These are phyloP conservation scores for Parambassis ranga DNA, from an alignment of 2,797 vertebrate genomes.

Conservation along the genomic window DNA sequence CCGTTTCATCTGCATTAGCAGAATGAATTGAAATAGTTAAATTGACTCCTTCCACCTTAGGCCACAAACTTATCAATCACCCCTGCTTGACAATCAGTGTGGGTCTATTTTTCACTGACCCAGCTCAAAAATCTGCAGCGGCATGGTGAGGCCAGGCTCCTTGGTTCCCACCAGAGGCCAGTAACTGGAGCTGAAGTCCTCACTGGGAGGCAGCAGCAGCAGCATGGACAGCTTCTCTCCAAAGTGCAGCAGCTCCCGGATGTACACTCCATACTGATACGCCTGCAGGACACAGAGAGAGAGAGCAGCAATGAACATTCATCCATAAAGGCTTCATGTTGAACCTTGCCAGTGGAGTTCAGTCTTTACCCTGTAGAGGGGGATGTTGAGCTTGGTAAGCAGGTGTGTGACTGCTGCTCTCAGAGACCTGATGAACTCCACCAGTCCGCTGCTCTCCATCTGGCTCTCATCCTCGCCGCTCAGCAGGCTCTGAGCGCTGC, in stretches of 20 bases:
- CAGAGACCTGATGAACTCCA: constrained; percentile 72
- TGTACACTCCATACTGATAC: constrained; percentile 80
- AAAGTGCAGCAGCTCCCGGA: constrained; percentile 79
- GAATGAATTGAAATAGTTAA: too few species aligned
- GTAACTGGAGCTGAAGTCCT: constrained; percentile 81
- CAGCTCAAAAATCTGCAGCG: constrained; percentile 83
- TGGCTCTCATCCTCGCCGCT: constrained; percentile 46
- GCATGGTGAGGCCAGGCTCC: constrained; percentile 75
- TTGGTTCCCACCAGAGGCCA: constrained; percentile 74
- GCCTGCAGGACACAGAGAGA: constrained; percentile 57
- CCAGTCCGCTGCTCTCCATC: constrained; percentile 63
- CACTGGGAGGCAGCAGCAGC: constrained; percentile 81
- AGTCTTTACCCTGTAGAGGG: constrained; percentile 79
- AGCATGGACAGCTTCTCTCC: constrained; percentile 79
- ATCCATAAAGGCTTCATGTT: neutral
- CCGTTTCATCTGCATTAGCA: too few species aligned
- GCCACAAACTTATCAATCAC: too few species aligned
- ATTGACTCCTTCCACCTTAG: too few species aligned
- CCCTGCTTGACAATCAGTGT: too few species aligned
- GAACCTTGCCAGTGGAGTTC: too few species aligned
- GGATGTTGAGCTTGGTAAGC: constrained; percentile 82
- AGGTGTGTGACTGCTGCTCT: constrained; percentile 76
- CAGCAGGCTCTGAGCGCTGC: constrained; percentile 65
- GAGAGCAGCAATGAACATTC: neutral
- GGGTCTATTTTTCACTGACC: constrained; percentile 64